Base-by-base conservation (phyloP, 2,888 invertebrate species). In the Perizoma affinitatum region DNA sequence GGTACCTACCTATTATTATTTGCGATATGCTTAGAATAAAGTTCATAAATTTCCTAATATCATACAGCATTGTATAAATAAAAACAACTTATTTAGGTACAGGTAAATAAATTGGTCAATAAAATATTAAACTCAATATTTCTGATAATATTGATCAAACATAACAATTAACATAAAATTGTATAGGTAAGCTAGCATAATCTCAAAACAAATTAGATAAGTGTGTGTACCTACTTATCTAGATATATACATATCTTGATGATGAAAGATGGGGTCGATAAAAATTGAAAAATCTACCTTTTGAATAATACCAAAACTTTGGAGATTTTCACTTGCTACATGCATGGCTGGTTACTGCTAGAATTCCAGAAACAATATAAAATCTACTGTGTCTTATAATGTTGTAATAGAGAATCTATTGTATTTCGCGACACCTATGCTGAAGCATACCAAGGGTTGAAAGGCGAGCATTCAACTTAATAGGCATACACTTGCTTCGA, bases 101-200 rank as follows among this genome's bases (percentile, higher is more conserved):
- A 80, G 76, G 81, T 79, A 77, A 76, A 79, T 78, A 81, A 61
- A 84, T 80, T 87, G 83, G 80, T 78, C 85, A 85, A 83, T 83
- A 79, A 83, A 84, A 81, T 81, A 82, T 79, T 79, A 79, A 83
- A 81, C 82, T 63, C 63, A 67, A 84, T 84, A 85, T 83, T 78
- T 83, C 70, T 74, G 79, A 79, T 78, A 80, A 82, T 83, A 84
- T 79, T 83, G 65, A 82, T 81, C 88, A 91, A 91, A 90, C 89
- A 86, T 90, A 92, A 90, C 90, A 90, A 89, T 77, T 75, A 88
- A 89, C 82, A 86, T 84, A 85, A 81, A 79, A 72, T 70, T 70
- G 67, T 67, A 73, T 72, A 74, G 41, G 50, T 54, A 60, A 79
- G 75, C 74, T 82, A 84, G 79, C 81, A 83, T 88, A 86, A 89